Evolutionary conservation across 2,113 vertebrate genomes (phyloP), one percentile per base, ranked within the genome.

Genomic region (Callipepla californica): DNA sequence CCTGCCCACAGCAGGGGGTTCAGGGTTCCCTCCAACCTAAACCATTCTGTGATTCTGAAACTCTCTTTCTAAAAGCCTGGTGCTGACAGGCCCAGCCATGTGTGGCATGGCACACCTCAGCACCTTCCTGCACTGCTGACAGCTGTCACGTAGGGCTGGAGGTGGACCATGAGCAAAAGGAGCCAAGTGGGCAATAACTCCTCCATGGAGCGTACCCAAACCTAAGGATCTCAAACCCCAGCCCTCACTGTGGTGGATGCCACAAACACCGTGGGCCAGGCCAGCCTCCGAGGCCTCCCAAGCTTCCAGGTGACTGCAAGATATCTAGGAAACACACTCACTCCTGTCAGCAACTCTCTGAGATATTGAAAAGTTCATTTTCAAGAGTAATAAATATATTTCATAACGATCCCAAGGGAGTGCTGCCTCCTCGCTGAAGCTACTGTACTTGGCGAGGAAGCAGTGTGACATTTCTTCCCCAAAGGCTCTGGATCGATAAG

Each of bases 341-440:
- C 9, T 87, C 72, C 76, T 91, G 76, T 87, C 78, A 91, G 86
- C 72, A 89, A 58, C 53, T 63, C 80, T 65, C 70, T 55, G 57
- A 93, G 95, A 95, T 73, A 85, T 77, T 90, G 82, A 87, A 32
- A 94, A 93, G 63, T 91, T 90, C 55, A 16, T 85, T 94, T 95
- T 93, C 50, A 80, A 66, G 66, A 86, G 80, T 70, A 95, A 93
- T 91, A 96, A 91, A 93, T 93, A 84, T 32, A 91, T 94, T 96
- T 93, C 91, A 86, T 89, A 96, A 92, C 66, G 48, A 81, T 93
- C 91, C 78, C 95, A 89, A 83, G 80, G 76, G 91, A 92, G 42
- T 6, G 76, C 72, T 91, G 87, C 73, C 61, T 91, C 76, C 42
- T 80, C 94, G 87, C 25, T 88, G 92, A 92, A 93, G 76, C 89